Base-by-base conservation (phyloP, 2,797 vertebrate genomes). In the Lagorchestes hirsutus region DNA sequence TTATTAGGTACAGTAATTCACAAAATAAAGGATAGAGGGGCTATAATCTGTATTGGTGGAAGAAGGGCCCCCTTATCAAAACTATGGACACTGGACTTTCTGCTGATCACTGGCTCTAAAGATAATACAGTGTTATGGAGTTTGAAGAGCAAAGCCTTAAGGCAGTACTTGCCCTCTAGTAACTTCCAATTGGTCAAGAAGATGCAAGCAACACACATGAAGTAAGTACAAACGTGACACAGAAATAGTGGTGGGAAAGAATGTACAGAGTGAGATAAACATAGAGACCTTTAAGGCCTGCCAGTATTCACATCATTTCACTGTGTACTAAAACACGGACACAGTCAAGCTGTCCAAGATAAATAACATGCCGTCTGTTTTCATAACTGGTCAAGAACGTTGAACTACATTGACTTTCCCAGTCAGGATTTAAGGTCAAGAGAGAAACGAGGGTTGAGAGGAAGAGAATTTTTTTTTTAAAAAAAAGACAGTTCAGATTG, bases 301-400 rank as follows among this genome's bases (percentile, higher is more conserved):
- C 74, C 74, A 87, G 74, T 87, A 50, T 46, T 87, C 74, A 87
- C 74, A 87, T 87, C 74, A 87, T 87, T 87, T 87, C 74, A 87
- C 74, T 87, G 40, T 87, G 74, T 87, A 87, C 74, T 87, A 50
- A 87, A 87, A 46, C 40, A 87, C 74, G 74, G 22, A 87, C 74
- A 50, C 74, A 46, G 74, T 46, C 74, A 87, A 87, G 74, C 74
- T 87, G 74, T 87, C 74, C 74, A 87, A 87, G 74, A 87, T 46
- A 87, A 87, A 87, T 87, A 87, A 87, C 74, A 50, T 50, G 74
- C 74, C 74, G 40, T 87, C 74, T 87, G 74, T 87, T 87, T 87
- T 87, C 74, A 87, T 87, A 87, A 87, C 74, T 87, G 74, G 74
- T 87, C 74, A 87, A 87, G 40, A 87, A 87, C 74, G 31, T 87